A percentile compares a stretch with the other conserved stretches of the same genome.
phyloP scores from a whole-genome alignment of 2,888 invertebrate genomes.

The Petrophora chlorosata region DNA sequence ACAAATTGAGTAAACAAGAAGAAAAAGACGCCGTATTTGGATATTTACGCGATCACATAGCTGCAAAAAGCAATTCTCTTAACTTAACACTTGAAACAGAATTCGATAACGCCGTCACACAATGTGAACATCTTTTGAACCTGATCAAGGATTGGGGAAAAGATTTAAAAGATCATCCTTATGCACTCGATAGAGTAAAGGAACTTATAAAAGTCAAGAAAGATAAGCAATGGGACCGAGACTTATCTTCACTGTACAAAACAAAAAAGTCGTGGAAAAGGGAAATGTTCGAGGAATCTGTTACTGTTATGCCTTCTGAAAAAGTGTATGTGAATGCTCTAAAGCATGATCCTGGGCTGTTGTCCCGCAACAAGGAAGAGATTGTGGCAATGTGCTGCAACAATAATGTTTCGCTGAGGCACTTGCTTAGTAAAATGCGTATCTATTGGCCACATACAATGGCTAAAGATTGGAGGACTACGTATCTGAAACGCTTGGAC shows the following conservation, averaged over 20 bases:
- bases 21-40: conserved; percentile 50
- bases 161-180: too few relatives aligned
- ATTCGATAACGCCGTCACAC: too few relatives aligned
- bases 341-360: conserved; percentile 58
- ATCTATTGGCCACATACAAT: conserved; percentile 57
- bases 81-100: background rate
- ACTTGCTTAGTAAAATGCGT: conserved; percentile 54
- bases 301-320: conserved; percentile 48
- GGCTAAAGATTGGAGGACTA: conserved; percentile 42
- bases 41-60: conserved; percentile 48
- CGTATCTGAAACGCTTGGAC: conserved; percentile 41
- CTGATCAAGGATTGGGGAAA: too few relatives aligned
- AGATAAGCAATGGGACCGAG: too few relatives aligned
- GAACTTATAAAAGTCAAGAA: too few relatives aligned
- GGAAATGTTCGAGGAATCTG: conserved; percentile 57
- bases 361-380: conserved; percentile 41
- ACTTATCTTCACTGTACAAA: conserved; percentile 44
- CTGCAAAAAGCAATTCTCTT: conserved; percentile 39
- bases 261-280: conserved; percentile 59
- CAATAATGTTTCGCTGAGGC: conserved; percentile 42
- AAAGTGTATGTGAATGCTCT: conserved; percentile 56
- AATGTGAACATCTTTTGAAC: too few relatives aligned
- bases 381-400: conserved; percentile 41
- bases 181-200: too few relatives aligned
- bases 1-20: conserved; percentile 44